Evolutionary conservation across 2,888 invertebrate species (phyloP).

Genomic region (Poecilobothrus nobilitatus): DNA sequence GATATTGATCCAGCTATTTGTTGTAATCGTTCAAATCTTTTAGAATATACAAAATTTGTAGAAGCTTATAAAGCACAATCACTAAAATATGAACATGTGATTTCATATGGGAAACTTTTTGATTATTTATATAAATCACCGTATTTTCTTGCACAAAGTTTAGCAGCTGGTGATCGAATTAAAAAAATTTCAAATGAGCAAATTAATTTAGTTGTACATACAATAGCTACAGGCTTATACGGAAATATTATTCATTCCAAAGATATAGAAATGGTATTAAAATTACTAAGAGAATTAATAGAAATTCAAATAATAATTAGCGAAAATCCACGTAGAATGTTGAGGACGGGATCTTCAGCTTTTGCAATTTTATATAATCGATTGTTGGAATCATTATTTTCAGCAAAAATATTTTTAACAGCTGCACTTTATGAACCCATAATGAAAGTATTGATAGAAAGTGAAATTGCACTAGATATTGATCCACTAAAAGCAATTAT

Average conservation of each 20-base stretch:
- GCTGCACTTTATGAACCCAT: slow-evolving; percentile 87
- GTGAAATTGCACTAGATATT: slow-evolving; percentile 84
- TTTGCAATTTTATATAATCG: slow-evolving; percentile 79
- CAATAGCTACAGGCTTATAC: slow-evolving; percentile 55
- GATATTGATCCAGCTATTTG: slow-evolving; percentile 69
- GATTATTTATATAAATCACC: slow-evolving; percentile 60
- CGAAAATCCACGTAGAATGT: slow-evolving; percentile 63
- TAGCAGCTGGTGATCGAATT: slow-evolving; percentile 58
- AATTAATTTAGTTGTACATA: slow-evolving; percentile 38
- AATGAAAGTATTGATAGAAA: slow-evolving; percentile 80
- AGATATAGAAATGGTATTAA: slow-evolving; percentile 60
- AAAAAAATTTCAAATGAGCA: slow-evolving; percentile 37
- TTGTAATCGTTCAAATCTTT: slow-evolving; percentile 59
- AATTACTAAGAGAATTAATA: slow-evolving; percentile 58
- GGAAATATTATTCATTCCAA: slow-evolving; percentile 67
- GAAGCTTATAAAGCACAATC: slow-evolving; percentile 76
- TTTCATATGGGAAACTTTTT: slow-evolving; percentile 61
- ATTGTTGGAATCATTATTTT: slow-evolving; percentile 80
- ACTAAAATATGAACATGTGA: slow-evolving; percentile 60
- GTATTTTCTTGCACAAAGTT: slow-evolving; percentile 58
- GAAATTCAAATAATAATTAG: slow-evolving; percentile 61
- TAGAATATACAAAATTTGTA: slow-evolving; percentile 59
- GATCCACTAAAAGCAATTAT: slow-evolving; percentile 72
- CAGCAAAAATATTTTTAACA: slow-evolving; percentile 86
- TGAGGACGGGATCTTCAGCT: slow-evolving; percentile 78